Evolutionary conservation across 2,113 vertebrate species (phyloP).

Genomic region (Eulacestoma nigropectus): DNA sequence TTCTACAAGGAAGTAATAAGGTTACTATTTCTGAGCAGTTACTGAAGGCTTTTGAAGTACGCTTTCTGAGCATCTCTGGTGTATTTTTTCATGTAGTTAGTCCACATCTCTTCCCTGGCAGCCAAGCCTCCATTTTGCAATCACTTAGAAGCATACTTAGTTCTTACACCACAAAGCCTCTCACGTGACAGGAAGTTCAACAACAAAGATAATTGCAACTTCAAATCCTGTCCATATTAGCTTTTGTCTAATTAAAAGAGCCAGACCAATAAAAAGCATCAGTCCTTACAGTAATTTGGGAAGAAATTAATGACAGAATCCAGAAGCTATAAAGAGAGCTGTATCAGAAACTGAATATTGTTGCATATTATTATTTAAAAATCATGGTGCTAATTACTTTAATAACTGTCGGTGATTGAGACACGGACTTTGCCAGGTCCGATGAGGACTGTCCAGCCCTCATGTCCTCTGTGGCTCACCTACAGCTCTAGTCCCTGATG

Average conservation of each 20-base stretch:
- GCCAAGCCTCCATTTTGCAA: neutral
- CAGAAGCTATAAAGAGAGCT: neutral
- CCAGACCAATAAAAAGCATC: neutral
- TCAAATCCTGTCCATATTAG: neutral
- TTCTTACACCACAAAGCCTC: accelerated
- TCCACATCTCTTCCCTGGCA: neutral
- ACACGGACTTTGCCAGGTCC: too few species aligned
- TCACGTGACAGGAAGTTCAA: neutral
- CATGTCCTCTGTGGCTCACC: too few species aligned
- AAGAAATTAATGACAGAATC: neutral
- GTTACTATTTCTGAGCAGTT: neutral
- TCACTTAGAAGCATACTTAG: neutral
- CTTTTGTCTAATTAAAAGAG: neutral
- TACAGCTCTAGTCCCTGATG: too few species aligned
- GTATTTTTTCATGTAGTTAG: neutral
- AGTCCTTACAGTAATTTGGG: neutral
- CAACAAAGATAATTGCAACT: neutral
- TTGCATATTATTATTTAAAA: neutral
- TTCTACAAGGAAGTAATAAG: neutral
- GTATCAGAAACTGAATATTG: neutral
- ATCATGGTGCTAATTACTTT: neutral
- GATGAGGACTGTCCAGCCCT: too few species aligned
- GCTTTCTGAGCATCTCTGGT: neutral
- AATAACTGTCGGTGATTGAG: too few species aligned
- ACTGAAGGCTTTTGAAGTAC: neutral